Percentiles rank a stretch among this genome's conserved stretches.
Evolutionary conservation across 2,797 vertebrate genomes (phyloP).

Genomic region (Pachyuromys duprasi): DNA sequence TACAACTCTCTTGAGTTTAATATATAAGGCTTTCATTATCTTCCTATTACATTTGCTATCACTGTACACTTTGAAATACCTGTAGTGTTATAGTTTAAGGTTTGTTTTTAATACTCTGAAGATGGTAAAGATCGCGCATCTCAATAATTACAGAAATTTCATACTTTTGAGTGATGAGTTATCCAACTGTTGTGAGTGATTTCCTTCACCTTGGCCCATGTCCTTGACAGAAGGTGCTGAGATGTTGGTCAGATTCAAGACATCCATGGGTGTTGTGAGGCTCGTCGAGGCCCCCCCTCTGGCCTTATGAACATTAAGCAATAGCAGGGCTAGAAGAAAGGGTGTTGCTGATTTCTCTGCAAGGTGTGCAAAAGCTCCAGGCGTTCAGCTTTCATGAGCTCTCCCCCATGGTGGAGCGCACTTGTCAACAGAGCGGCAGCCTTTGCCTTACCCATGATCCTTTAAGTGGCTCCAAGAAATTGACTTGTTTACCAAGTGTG

Average conservation of each 20-base stretch:
- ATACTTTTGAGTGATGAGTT: not conserved
- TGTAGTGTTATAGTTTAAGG: not conserved
- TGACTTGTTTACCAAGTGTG: not conserved
- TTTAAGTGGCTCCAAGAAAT: not conserved
- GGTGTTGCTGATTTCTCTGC: not conserved
- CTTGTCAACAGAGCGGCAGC: not conserved
- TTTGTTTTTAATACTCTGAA: not conserved
- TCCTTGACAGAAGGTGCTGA: not conserved
- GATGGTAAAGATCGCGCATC: not conserved
- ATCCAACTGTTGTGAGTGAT: not conserved
- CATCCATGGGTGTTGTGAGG: not conserved
- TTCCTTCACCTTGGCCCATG: not conserved
- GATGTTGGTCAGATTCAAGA: not conserved
- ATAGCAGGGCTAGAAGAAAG: not conserved
- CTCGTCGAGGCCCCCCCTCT: not conserved
- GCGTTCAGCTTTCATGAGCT: not conserved
- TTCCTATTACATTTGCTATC: not conserved
- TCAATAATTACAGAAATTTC: slow-evolving; percentile 3
- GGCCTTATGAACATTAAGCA: not conserved
- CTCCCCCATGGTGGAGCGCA: not conserved
- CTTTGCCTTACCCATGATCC: too few relatives aligned
- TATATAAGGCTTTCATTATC: not conserved
- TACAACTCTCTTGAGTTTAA: not conserved
- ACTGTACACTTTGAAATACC: not conserved
- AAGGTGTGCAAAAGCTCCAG: not conserved